Evolutionary conservation across 1,140 invertebrate genomes (phyloP), one percentile per base, ranked within the genome.

Genomic region (Danaus plexippus): DNA sequence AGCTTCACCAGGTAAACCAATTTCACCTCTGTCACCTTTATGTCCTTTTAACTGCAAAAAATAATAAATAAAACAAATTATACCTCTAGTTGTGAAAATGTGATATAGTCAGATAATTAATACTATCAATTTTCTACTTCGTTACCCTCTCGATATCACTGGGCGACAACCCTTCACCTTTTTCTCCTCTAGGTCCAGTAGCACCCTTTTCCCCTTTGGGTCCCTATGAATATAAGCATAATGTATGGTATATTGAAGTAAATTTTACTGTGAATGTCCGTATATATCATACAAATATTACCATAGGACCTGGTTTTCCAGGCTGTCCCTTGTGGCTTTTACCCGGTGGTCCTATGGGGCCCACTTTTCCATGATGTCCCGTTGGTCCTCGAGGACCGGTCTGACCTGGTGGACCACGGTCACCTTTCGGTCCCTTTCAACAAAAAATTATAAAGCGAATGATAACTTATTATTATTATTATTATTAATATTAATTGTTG

Each of bases 1-100:
- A 8, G 55, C 47, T 49, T 59, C 60, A 8, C 79, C 77, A 11
- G 66, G 45, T 57, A 40, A 50, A 4, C 79, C 79, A 5, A 40
- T 47, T 12, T 67, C 48, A 41, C 80, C 80, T 45, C 44, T 69
- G 2, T 77, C 70, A 10, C 79, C 79, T 56, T 77, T 80, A 43
- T 75, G 71, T 45, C 77, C 77, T 73, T 75, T 77, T 2, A 75
- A 11, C 79, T 82, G 10, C 5, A 42, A 61, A 10, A 32, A 32
- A 32, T 6, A 32, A 32, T 32, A 32, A 47, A 9, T 47, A 12
- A 41, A 32, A 46, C 7, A 0, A n/a, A 10, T 53, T 45, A 18
- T 10, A 40, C n/a, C 6, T 51, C 22, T 10, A 9, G 1, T 43
- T 11, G 11, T 42, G 2, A 42, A 42, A 42, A 42, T 42, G 22